Evolutionary conservation across 2,797 vertebrate genomes (phyloP), one percentile per base, ranked within the genome.

Genomic region (Poecilia gillii): DNA sequence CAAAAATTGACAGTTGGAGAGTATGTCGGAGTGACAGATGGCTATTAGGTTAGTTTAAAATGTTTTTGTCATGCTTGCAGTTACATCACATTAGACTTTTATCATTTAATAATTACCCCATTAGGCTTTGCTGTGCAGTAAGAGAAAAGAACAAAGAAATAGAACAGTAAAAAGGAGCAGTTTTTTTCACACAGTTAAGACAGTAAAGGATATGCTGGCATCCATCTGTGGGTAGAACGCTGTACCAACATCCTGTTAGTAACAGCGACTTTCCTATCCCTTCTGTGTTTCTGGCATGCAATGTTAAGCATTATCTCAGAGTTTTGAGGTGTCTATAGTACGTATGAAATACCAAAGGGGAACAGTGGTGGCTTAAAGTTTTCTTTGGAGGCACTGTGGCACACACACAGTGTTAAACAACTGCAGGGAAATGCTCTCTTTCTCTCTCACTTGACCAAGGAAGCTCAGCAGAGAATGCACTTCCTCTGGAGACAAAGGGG

Each of bases 1-100:
- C n/a, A 62, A 31, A 62, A 75, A 75, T 31, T 59, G n/a, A 45
- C n/a, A 55, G 73, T n/a, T 74, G 39, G 73, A 62, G n/a, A 75
- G 41, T 0, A 45, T 18, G 43, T 28, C 36, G 31, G 53, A 75
- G n/a, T 75, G 74, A 75, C 74, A 75, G 43, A 64, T 33, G 57
- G 57, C 57, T 64, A 47, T 47, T 75, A 64, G 20, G 57, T 33
- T 64, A 8, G 43, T 33, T 75, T 64, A 31, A 75, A 47, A 75
- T 75, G 74, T 33, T 64, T 64, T 75, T 75, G 18, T 75, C 6
- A 33, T 33, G n/a, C 57, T 36, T 18, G 4, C 45, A 64, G 36
- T 75, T 59, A 45, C 53, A 62, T n/a, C n/a, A 45, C 28, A 64
- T 75, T 75, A 47, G 43, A 47, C 41, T 46, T 64, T 64, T 31